phyloP scores from a whole-genome alignment of 2,888 invertebrate species.

The Agrotis exclamationis region DNA sequence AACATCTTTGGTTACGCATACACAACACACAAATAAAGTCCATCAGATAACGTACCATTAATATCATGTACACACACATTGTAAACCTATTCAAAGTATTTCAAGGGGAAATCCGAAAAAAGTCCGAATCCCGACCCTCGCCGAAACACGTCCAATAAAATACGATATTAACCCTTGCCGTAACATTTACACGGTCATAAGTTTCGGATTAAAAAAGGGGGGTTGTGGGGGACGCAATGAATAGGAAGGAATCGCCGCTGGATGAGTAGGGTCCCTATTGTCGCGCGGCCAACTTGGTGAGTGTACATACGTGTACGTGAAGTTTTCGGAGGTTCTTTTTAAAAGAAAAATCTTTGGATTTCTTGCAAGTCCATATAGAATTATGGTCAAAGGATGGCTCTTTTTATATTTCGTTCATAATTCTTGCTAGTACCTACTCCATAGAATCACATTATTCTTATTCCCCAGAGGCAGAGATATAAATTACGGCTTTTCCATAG shows the following conservation, averaged over 20 bases:
- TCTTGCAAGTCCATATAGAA: not conserved
- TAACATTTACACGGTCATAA: slow-evolving; percentile 87
- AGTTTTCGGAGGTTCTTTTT: slow-evolving; percentile 1
- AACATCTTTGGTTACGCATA: not conserved
- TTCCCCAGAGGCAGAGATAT: not conserved
- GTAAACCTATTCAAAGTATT: slow-evolving; percentile 63
- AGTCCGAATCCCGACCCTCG: slow-evolving; percentile 65
- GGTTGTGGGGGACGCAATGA: slow-evolving; percentile 70
- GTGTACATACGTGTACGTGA: slow-evolving; percentile 49
- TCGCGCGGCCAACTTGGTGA: slow-evolving; percentile 63
- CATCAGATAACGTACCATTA: slow-evolving; percentile 46
- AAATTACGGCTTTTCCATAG: not conserved
- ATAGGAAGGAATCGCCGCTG: slow-evolving; percentile 73
- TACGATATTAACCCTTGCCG: slow-evolving; percentile 85
- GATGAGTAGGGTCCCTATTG: slow-evolving; percentile 79
- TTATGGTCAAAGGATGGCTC: not conserved
- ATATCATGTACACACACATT: slow-evolving; percentile 58
- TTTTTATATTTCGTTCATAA: no score
- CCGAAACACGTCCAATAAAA: slow-evolving; percentile 81
- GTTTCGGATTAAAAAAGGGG: slow-evolving; percentile 87
- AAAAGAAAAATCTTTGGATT: not conserved
- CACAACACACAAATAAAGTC: slow-evolving; percentile 4
- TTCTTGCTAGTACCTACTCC: no score
- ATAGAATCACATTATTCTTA: no score
- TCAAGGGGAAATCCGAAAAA: slow-evolving; percentile 67